These are phyloP conservation scores for Papilio gigon DNA, from an alignment of 2,888 invertebrate genomes.

Conservation along the genomic window DNA sequence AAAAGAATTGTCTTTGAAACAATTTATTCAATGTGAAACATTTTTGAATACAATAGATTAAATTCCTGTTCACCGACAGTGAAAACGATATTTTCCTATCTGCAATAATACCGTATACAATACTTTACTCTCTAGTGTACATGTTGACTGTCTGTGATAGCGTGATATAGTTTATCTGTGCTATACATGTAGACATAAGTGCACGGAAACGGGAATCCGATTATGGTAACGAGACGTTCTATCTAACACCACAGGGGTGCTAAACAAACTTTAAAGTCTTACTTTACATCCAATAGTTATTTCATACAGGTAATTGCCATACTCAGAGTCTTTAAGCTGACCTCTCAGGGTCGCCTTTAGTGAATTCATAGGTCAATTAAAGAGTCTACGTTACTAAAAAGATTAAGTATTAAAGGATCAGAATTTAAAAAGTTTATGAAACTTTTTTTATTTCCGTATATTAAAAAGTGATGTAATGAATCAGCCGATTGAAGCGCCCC, in stretches of 20 bases:
- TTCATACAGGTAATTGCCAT: not conserved
- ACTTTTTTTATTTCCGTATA: too few relatives aligned
- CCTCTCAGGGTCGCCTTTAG: too few relatives aligned
- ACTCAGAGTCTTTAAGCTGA: not conserved
- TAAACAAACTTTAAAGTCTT: not conserved
- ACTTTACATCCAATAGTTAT: too few relatives aligned
- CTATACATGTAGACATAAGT: not conserved
- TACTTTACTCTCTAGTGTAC: not conserved
- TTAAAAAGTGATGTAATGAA: too few relatives aligned
- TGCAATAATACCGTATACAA: not conserved
- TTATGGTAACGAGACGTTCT: slow-evolving; percentile 1
- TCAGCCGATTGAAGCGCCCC: not conserved
- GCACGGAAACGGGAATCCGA: not conserved
- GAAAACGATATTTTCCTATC: not conserved
- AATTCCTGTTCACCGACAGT: too few relatives aligned
- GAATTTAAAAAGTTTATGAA: too few relatives aligned
- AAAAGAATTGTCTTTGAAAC: too few relatives aligned
- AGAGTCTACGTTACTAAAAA: too few relatives aligned
- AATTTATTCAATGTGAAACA: too few relatives aligned
- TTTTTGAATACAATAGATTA: too few relatives aligned
- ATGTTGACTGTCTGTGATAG: not conserved
- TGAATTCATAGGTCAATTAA: too few relatives aligned
- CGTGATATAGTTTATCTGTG: not conserved
- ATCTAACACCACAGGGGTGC: not conserved
- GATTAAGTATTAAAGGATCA: too few relatives aligned